Percentiles rank a stretch among this genome's conserved stretches.
phyloP scores from a whole-genome alignment of 2,888 invertebrate species.

The Aphodius granarius region DNA sequence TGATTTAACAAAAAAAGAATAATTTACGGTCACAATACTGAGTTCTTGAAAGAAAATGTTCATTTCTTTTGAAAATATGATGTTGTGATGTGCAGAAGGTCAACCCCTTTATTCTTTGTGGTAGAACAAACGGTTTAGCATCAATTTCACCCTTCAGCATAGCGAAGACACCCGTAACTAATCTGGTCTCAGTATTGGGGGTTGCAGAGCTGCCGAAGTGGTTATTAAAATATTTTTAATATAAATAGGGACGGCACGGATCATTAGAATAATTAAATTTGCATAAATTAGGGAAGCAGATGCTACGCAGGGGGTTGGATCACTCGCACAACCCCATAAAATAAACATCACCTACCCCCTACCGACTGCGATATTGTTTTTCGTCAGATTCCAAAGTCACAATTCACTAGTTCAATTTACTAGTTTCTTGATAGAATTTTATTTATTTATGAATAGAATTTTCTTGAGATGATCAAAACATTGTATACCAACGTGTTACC shows the following conservation, averaged over 20 bases:
- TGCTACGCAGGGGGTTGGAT: background rate
- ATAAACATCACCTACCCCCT: background rate
- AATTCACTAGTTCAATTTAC: too few relatives aligned
- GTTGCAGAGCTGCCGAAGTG: slow-evolving; percentile 30
- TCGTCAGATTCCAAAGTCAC: background rate
- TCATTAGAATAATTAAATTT: slow-evolving; percentile 45
- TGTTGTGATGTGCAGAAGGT: too few relatives aligned
- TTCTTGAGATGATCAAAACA: too few relatives aligned
- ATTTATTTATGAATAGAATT: too few relatives aligned
- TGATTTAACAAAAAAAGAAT: too few relatives aligned
- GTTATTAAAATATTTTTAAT: slow-evolving; percentile 46
- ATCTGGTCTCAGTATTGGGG: slow-evolving; percentile 34
- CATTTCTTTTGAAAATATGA: too few relatives aligned
- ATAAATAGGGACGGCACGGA: slow-evolving; percentile 43
- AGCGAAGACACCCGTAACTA: slow-evolving; percentile 39
- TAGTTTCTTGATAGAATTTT: too few relatives aligned
- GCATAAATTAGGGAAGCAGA: slow-evolving; percentile 39
- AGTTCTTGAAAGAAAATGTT: too few relatives aligned
- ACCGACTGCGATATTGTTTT: background rate
- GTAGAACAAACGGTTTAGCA: slow-evolving; percentile 25
- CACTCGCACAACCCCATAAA: background rate
- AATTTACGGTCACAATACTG: too few relatives aligned
- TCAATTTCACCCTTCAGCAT: slow-evolving; percentile 27
- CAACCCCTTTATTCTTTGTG: too few relatives aligned
- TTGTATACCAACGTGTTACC: background rate